Evolutionary conservation across 1,140 invertebrate genomes (phyloP).

Genomic region (Steinernema feltiae): DNA sequence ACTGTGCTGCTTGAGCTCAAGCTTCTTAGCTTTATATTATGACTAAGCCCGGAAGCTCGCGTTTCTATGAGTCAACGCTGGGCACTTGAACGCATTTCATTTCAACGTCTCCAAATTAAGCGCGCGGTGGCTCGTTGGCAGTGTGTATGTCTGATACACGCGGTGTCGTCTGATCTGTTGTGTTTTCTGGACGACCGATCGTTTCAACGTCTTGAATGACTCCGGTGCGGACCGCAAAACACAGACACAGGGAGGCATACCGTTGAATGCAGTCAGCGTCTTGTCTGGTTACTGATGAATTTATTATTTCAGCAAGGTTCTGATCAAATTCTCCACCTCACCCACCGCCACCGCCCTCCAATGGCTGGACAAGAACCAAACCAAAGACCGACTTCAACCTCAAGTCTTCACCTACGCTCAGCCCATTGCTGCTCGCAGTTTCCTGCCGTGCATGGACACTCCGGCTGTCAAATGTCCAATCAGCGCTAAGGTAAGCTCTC

Average conservation of each 20-base stretch:
- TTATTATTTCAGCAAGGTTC: no score
- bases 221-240: no score
- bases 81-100: neutral
- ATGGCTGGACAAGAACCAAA: constrained; percentile 80
- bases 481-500: constrained; percentile 71
- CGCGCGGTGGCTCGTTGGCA: no score
- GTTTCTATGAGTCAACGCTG: neutral
- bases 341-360: constrained; percentile 73
- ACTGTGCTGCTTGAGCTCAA: neutral
- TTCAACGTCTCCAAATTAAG: no score
- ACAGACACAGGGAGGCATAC: no score
- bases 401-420: constrained; percentile 69
- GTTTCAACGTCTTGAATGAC: no score
- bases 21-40: neutral
- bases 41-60: neutral
- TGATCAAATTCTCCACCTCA: constrained; percentile 71
- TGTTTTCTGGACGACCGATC: no score
- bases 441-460: constrained; percentile 87
- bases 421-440: constrained; percentile 66
- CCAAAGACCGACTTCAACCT: constrained; percentile 68
- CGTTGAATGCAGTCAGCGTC: no score
- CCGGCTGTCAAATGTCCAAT: constrained; percentile 83
- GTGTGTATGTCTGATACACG: no score
- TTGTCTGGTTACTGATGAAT: no score
- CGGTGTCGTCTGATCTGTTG: no score